A percentile compares a stretch with the other conserved stretches of the same genome.
phyloP scores from a whole-genome alignment of 2,113 vertebrate species.

The Rhagologus leucostigma region DNA sequence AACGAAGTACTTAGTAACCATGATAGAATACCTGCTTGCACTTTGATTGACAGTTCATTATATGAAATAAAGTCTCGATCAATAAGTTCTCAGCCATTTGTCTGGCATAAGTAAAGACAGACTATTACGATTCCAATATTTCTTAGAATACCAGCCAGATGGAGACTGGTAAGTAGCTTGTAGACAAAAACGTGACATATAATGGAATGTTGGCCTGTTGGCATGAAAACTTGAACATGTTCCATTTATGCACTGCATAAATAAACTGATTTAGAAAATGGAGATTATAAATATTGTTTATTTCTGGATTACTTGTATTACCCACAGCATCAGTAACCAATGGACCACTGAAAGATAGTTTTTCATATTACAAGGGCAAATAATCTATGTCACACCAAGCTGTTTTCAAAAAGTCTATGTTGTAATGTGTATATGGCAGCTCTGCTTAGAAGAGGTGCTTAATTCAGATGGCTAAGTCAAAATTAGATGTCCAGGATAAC shows the following conservation, averaged over 20 bases:
- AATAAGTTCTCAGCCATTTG: neutral
- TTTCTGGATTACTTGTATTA: neutral
- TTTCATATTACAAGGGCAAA: neutral
- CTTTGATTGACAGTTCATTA: neutral
- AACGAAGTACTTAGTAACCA: neutral
- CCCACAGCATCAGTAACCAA: neutral
- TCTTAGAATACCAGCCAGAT: neutral
- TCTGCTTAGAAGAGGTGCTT: neutral
- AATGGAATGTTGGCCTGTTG: neutral
- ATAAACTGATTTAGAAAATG: neutral
- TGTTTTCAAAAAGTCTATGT: neutral
- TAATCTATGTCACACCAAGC: neutral
- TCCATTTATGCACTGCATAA: neutral
- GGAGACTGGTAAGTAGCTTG: neutral
- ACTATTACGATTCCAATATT: neutral
- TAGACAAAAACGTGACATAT: neutral
- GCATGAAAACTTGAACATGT: neutral
- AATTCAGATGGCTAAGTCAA: neutral
- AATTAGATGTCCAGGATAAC: neutral
- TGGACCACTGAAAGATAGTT: neutral
- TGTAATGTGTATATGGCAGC: accelerated
- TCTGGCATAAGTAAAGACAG: neutral
- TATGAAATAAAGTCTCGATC: neutral
- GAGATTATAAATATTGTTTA: neutral
- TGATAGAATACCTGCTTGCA: neutral